Conservation (phyloP, 1,140 invertebrate genomes). For the Aricia agestis region DNA sequence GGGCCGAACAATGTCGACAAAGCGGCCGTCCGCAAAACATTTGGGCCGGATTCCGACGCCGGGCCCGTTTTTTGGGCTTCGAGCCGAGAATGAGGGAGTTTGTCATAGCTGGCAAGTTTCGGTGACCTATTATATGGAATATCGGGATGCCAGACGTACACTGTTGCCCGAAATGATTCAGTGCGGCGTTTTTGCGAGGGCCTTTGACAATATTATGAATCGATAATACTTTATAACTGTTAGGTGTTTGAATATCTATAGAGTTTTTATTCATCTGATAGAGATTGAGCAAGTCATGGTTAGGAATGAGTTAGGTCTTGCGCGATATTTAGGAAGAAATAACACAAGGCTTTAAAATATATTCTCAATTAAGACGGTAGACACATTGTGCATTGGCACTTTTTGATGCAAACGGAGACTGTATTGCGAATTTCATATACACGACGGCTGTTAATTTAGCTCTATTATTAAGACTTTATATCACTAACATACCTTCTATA, state of each 20-base stretch:
- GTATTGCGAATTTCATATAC: too few species aligned
- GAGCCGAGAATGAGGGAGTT: slow-evolving; percentile 68
- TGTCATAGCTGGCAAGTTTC: slow-evolving; percentile 72
- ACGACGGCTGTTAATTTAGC: too few species aligned
- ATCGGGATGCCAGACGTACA: slow-evolving; percentile 52
- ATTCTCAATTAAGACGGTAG: too few species aligned
- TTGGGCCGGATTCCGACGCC: slow-evolving; percentile 64
- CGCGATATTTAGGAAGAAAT: too few species aligned
- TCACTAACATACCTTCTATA: too few species aligned
- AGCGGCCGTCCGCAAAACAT: slow-evolving; percentile 73
- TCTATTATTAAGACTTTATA: too few species aligned
- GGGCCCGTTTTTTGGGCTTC: slow-evolving; percentile 65
- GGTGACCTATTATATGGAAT: slow-evolving; percentile 72
- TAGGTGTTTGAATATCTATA: neutral
- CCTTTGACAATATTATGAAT: slow-evolving; percentile 1
- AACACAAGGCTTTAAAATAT: too few species aligned
- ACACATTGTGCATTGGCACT: too few species aligned
- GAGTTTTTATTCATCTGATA: too few species aligned
- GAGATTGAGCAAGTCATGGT: too few species aligned
- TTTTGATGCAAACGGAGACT: too few species aligned
- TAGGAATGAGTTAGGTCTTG: too few species aligned
- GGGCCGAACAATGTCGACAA: slow-evolving; percentile 74
- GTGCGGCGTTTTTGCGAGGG: slow-evolving; percentile 13
- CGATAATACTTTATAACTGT: neutral
- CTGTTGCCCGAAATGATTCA: slow-evolving; percentile 31